Percentiles rank a stretch among this genome's conserved stretches.
These are phyloP conservation scores for Telmatochromis brachygnathus DNA, from an alignment of 2,113 vertebrate species.

Conservation along the genomic window DNA sequence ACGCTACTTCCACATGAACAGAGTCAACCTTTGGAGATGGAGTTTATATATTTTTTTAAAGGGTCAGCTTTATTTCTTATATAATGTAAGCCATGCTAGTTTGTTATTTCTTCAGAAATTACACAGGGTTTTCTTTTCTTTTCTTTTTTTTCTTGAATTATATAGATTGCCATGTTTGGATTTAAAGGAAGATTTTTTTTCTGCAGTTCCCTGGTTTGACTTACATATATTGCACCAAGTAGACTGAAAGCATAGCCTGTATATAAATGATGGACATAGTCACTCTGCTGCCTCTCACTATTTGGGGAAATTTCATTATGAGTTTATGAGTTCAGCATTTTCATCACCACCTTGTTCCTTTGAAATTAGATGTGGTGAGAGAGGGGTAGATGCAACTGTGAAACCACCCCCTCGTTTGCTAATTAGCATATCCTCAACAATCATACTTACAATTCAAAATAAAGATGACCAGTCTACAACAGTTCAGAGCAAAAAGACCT, in stretches of 20 bases:
- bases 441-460: neutral
- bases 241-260: neutral
- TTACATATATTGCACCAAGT: neutral
- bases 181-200: neutral
- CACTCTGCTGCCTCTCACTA: neutral
- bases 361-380: neutral
- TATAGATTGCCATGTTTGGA: neutral
- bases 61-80: neutral
- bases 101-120: neutral
- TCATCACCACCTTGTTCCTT: neutral
- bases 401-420: neutral
- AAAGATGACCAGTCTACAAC: neutral
- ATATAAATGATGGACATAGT: neutral
- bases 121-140: fast-evolving
- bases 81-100: neutral
- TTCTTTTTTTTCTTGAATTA: neutral
- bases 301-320: neutral
- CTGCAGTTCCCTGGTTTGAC: neutral
- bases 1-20: neutral
- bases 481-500: neutral
- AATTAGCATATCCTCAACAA: neutral
- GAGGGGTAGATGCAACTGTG: neutral
- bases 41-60: neutral
- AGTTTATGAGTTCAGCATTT: neutral
- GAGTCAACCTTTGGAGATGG: neutral